Evolutionary conservation across 2,797 vertebrate species (phyloP), one percentile per base, ranked within the genome.

Genomic region (Podarcis lilfordi): DNA sequence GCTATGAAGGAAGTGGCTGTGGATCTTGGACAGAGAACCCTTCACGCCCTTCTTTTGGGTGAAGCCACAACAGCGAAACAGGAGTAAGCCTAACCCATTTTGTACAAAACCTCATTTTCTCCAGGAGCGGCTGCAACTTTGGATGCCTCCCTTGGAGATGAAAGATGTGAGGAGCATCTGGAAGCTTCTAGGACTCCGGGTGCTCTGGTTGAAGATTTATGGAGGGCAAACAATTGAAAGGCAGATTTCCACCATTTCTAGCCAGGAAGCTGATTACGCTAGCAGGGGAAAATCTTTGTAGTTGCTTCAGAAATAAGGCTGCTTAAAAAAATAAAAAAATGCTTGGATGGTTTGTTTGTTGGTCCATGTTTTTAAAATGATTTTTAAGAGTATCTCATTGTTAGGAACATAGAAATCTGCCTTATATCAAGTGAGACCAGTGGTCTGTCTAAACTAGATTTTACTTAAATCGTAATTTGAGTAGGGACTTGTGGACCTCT

Each of bases 181-280:
- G 90, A 88, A 91, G 64, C 23, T 81, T 74, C 83, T 81, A 80
- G 11, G 59, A 80, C 61, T 59, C 9, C 3, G 3, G n/a, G 9
- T 50, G 69, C 55, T 66, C 13, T 2, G 5, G 37, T 0, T 50
- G 23, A 80, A 84, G 23, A 66, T 59, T 61, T 55, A 64, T 77
- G 35, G 88, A 82, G 55, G 75, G 45, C 68, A 59, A 32, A 29
- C 5, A 72, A 4, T 89, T 10, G 5, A 37, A 69, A 40, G 82
- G 64, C 59, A 75, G 35, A n/a, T 50, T 4, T 50, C n/a, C n/a
- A 37, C 35, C 68, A 50, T 64, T 23, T 0, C 15, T 50, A 21
- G 8, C 8, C 55, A 21, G 32, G 35, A 29, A 32, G n/a, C 45
- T 61, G 72, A 75, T 35, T 59, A 7, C 74, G 29, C 10, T 32